These are phyloP conservation scores for Phylloscopus collybita DNA, from an alignment of 2,797 vertebrate species.

Conservation along the genomic window DNA sequence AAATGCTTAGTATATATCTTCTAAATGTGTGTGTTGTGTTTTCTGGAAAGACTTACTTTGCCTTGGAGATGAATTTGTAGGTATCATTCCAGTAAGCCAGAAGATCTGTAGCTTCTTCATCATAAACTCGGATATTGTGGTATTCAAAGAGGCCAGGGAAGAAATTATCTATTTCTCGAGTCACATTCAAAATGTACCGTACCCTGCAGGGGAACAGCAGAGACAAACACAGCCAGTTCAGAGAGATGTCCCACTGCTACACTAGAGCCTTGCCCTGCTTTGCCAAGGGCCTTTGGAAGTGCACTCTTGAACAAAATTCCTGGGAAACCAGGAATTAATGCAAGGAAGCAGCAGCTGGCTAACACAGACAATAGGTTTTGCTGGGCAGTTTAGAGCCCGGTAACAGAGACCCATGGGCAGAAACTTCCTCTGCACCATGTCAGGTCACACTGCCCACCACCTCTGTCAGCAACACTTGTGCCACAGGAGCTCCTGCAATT, in stretches of 20 bases:
- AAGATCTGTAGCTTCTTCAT: conserved; percentile 96
- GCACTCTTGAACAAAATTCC: background rate
- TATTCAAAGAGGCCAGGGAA: conserved; percentile 96
- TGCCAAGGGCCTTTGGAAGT: background rate
- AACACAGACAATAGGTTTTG: background rate
- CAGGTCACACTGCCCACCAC: background rate
- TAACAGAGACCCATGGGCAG: background rate
- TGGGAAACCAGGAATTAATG: background rate
- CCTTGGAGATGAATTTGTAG: conserved; percentile 98
- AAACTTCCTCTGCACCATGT: background rate
- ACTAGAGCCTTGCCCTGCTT: background rate
- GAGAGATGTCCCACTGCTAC: background rate
- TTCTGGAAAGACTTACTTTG: conserved; percentile 83
- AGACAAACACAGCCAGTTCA: background rate
- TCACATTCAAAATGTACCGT: conserved; percentile 95
- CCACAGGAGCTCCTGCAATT: background rate
- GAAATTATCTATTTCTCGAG: conserved; percentile 97
- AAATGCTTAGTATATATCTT: background rate
- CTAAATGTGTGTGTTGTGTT: background rate
- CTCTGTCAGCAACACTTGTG: background rate
- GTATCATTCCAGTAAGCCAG: conserved; percentile 98
- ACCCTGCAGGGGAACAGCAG: conserved; percentile 80
- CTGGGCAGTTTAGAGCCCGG: background rate
- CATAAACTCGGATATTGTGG: conserved; percentile 96
- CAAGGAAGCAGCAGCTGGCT: background rate